phyloP scores from a whole-genome alignment of 2,113 vertebrate species.

The Catharus minimus region DNA sequence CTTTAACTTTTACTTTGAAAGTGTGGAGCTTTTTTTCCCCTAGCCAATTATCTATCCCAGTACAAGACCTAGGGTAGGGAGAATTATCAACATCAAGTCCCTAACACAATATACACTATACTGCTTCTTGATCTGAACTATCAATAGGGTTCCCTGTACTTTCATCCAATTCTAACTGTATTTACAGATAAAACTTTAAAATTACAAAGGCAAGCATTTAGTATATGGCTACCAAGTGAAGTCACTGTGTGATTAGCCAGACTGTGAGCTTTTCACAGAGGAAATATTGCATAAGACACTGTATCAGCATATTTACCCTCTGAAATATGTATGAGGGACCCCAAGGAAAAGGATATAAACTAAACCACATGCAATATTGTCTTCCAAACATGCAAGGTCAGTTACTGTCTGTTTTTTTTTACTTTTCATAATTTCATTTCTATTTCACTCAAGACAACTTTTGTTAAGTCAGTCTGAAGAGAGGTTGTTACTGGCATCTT shows the following conservation, averaged over 20 bases:
- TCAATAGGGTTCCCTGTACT: not conserved
- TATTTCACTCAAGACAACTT: not conserved
- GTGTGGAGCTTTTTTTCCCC: not conserved
- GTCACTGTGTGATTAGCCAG: not conserved
- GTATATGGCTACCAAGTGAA: not conserved
- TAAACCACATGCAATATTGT: not conserved
- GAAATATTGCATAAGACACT: not conserved
- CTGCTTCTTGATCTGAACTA: not conserved
- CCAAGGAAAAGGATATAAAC: not conserved
- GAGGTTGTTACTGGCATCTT: not conserved
- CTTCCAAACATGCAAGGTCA: not conserved
- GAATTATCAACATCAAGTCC: not conserved
- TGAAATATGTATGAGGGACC: not conserved
- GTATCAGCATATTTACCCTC: not conserved
- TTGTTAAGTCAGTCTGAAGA: not conserved
- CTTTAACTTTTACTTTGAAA: not conserved
- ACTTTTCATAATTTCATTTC: not conserved
- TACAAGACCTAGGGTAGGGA: not conserved
- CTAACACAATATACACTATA: accelerated
- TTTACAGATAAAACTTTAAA: not conserved
- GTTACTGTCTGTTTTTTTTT: not conserved
- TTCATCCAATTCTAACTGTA: not conserved
- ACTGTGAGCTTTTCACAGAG: not conserved
- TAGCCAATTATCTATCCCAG: not conserved
- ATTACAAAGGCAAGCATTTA: not conserved